Base-by-base conservation (phyloP, 2,888 invertebrate species). In the Magallana nippona region DNA sequence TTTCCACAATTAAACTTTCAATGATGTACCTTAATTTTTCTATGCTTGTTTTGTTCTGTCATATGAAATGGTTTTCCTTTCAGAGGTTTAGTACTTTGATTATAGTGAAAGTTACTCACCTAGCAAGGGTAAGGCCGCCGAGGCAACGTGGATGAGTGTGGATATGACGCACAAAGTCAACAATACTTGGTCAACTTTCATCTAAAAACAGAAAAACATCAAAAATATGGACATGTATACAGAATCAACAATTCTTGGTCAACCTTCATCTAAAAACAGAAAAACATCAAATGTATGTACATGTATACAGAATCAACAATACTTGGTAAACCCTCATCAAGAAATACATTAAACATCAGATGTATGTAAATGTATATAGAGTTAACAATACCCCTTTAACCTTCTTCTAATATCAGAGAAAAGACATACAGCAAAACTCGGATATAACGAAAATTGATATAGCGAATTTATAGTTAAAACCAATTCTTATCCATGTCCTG, bases 211-310 rank as follows among this genome's bases (percentile, higher is more conserved):
- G 32, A 22, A 8, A n/a, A 60, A 60, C 3, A n/a, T 58, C 15
- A 44, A 8, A 44, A 8, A 8, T 44, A 44, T 10, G 44, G 5
- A 8, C 3, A 44, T 44, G 0, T 44, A 44, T 8, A 71, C 13
- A 71, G 13, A 22, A 32, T 15, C 27, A 71, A 27, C 3, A 71
- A 27, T 27, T 32, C 8, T 8, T 17, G 71, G 2, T 71, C 71
- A 22, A 71, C 15, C 71, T 71, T 71, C 71, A 71, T 71, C 71
- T 71, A 32, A 71, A 71, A 71, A 8, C 44, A 44, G 10, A 71
- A 17, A 22, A n/a, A n/a, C n/a, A n/a, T n/a, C n/a, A n/a, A n/a
- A n/a, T n/a, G n/a, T n/a, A n/a, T n/a, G n/a, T n/a, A n/a, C n/a
- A n/a, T n/a, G n/a, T n/a, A n/a, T n/a, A 71, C 27, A 71, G 2